phyloP scores from a whole-genome alignment of 92 coral and sea anemone genomes.

The Isaurus tuberculatus region DNA sequence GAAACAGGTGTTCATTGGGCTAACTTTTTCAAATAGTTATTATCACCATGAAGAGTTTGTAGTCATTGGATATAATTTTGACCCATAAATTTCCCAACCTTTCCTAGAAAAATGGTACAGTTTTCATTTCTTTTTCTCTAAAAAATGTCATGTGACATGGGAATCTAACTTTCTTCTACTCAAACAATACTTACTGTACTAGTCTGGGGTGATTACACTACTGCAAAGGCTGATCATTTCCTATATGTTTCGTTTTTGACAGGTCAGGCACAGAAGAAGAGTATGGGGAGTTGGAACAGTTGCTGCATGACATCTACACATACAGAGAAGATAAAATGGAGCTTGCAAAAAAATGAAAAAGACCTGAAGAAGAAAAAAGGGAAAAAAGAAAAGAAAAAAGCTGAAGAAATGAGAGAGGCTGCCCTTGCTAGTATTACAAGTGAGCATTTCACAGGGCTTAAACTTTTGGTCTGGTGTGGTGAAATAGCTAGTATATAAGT shows the following conservation, averaged over 20 bases:
- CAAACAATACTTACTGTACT: conserved; percentile 56
- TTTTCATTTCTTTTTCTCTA: conserved; percentile 51
- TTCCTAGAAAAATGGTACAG: conserved; percentile 54
- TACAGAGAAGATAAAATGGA: conserved; percentile 60
- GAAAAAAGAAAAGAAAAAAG: conserved; percentile 58
- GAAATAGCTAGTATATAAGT: conserved; percentile 53
- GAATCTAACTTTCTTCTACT: conserved; percentile 58
- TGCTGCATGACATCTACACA: conserved; percentile 65
- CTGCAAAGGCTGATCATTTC: conserved; percentile 48
- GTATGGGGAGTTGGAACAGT: conserved; percentile 53
- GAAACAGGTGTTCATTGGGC: conserved; percentile 6
- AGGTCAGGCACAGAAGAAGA: conserved; percentile 64
- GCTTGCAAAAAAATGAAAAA: conserved; percentile 57
- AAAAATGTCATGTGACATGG: conserved; percentile 56
- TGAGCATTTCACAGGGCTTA: conserved; percentile 43
- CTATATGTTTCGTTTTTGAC: conserved; percentile 44
- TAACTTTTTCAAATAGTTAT: conserved; percentile 46
- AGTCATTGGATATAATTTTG: conserved; percentile 51
- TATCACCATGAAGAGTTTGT: conserved; percentile 54
- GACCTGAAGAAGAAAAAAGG: conserved; percentile 54
- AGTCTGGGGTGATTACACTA: conserved; percentile 48
- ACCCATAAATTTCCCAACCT: conserved; percentile 53
- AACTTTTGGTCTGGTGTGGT: conserved; percentile 52
- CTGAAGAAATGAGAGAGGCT: conserved; percentile 56
- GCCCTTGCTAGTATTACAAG: conserved; percentile 50